These are phyloP conservation scores for Bombycilla garrulus DNA, from an alignment of 2,113 vertebrate genomes.

Conservation along the genomic window DNA sequence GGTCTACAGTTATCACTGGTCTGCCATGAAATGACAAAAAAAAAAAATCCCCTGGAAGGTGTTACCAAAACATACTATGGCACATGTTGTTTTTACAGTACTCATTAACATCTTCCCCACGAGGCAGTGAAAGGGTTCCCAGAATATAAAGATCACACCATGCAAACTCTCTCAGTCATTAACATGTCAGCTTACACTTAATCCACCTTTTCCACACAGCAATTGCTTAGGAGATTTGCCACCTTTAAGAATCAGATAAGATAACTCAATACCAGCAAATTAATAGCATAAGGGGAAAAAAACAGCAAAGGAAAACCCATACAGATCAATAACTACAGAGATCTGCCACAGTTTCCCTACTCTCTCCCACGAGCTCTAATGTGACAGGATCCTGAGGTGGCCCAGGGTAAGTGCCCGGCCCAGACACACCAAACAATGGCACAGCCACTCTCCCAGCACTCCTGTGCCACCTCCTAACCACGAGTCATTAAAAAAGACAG, in stretches of 20 bases:
- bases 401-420: neutral
- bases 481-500: neutral
- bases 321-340: neutral
- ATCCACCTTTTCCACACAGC: neutral
- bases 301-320: neutral
- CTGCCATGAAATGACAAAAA: neutral
- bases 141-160: slow-evolving; percentile 6
- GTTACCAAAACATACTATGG: neutral
- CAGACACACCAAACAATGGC: neutral
- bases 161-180: neutral
- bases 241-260: slow-evolving; percentile 14
- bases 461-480: neutral
- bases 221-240: neutral
- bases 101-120: neutral
- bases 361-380: neutral
- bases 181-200: neutral
- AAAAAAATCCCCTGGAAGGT: rapidly evolving
- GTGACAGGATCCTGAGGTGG: neutral
- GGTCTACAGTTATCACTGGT: neutral
- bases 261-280: neutral
- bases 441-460: neutral
- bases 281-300: neutral
- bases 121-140: neutral
- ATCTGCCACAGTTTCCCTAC: neutral
- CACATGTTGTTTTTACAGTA: neutral